Evolutionary conservation across 2,797 vertebrate genomes (phyloP).

Genomic region (Garrulus glandarius): DNA sequence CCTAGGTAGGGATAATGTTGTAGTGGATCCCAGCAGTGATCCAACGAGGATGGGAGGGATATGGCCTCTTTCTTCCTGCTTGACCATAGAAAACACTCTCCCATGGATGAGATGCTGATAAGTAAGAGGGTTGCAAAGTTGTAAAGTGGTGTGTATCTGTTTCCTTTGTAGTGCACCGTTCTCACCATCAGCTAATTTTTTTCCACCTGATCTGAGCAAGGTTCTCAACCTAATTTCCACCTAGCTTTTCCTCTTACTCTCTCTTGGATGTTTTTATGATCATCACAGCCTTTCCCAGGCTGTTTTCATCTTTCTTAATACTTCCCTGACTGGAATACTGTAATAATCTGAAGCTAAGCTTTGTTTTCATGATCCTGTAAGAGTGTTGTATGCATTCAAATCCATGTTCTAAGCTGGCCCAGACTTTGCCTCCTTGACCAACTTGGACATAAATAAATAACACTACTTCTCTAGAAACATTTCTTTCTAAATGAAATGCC

Average conservation of each 20-base stretch:
- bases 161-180: not conserved
- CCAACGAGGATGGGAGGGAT: not conserved
- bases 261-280: accelerated
- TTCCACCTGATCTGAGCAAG: not conserved
- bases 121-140: not conserved
- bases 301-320: not conserved
- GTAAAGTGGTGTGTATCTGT: not conserved
- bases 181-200: not conserved
- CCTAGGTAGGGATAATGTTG: not conserved
- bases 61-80: not conserved
- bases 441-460: not conserved
- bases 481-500: not conserved
- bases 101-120: not conserved
- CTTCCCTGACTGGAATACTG: not conserved
- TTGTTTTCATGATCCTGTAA: not conserved
- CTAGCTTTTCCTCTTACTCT: not conserved
- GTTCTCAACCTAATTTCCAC: not conserved
- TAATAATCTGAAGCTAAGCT: not conserved
- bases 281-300: not conserved
- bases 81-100: not conserved
- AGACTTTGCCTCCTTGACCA: not conserved
- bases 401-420: not conserved
- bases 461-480: not conserved
- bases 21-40: not conserved
- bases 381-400: not conserved